Base-by-base conservation (phyloP, 1,140 invertebrate species). In the Pogonognathellus flavescens region DNA sequence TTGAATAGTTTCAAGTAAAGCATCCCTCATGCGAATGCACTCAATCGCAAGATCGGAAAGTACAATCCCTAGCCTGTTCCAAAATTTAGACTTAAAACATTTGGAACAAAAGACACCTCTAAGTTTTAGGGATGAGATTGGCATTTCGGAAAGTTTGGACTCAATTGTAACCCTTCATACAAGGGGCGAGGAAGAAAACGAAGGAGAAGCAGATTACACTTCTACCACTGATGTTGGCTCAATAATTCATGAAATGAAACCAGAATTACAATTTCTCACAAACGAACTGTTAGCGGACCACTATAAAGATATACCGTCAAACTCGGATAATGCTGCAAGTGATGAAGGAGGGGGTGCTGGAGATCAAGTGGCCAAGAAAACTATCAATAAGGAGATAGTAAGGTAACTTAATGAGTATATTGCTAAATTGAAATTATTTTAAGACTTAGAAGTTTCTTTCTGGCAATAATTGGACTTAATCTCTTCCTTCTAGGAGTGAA, bases 401-500 rank as follows among this genome's bases (percentile, higher is more conserved):
- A 76, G 31, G 53, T 57, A 57, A 57, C n/a, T n/a, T n/a, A n/a
- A n/a, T n/a, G 14, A 22, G 25, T 72, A 31, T 66, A 11, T n/a
- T 72, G 14, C 5, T 72, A 8, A 41, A 16, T 18, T 49, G 25
- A n/a, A 60, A 18, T 10, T 60, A 60, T n/a, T 9, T 14, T 60
- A 6, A 60, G 7, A n/a, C 57, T 59, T 66, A 20, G 25, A 66
- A 66, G 20, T 66, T 66, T 3, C 16, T 25, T 31, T 25, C 20
- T 13, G 18, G n/a, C 16, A 55, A 55, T 55, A 55, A 55, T 55
- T n/a, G n/a, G 9, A 55, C 16, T 14, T 55, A 55, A 20, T 20
- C n/a, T n/a, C n/a, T 62, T 25, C 0, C 62, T 13, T 66, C 8
- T 10, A 85, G 80, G 70, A 86, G 85, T 49, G 66, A 80, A 49